A percentile compares a stretch with the other conserved stretches of the same genome.
phyloP scores from a whole-genome alignment of 2,888 invertebrate genomes.

The Pristionchus exspectatus region DNA sequence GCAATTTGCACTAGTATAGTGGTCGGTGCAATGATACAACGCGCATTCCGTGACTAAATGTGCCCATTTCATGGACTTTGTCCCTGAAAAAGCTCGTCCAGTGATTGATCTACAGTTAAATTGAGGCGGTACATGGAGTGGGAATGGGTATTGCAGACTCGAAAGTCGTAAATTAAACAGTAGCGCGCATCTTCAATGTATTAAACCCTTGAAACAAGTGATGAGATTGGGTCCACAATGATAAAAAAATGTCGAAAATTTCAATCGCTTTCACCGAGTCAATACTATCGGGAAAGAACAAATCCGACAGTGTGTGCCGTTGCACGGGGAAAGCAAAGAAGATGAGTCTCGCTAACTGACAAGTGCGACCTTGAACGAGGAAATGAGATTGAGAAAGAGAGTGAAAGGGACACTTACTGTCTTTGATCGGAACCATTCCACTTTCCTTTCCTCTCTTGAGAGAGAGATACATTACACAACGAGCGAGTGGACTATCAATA shows the following conservation, averaged over 20 bases:
- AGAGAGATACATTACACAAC: neutral
- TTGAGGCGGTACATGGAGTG: neutral
- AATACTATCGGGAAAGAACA: neutral
- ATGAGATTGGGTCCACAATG: no score
- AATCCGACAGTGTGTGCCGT: neutral
- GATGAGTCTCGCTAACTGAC: neutral
- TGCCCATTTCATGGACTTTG: conserved; percentile 1
- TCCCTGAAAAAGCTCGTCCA: neutral
- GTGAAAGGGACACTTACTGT: neutral
- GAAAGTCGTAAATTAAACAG: neutral
- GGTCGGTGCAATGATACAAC: neutral
- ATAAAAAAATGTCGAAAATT: no score
- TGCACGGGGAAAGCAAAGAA: neutral
- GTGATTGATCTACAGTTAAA: neutral
- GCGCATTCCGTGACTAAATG: neutral
- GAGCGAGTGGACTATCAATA: no score
- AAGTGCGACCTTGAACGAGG: neutral
- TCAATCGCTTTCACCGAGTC: neutral
- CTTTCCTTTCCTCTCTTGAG: neutral
- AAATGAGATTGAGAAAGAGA: neutral
- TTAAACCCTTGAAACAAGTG: no score
- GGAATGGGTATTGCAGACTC: neutral
- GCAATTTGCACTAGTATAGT: conserved; percentile 15
- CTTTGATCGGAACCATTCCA: neutral
- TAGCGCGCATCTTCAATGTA: neutral